Conservation (phyloP, 2,113 vertebrate genomes). For the Silurus meridionalis region DNA sequence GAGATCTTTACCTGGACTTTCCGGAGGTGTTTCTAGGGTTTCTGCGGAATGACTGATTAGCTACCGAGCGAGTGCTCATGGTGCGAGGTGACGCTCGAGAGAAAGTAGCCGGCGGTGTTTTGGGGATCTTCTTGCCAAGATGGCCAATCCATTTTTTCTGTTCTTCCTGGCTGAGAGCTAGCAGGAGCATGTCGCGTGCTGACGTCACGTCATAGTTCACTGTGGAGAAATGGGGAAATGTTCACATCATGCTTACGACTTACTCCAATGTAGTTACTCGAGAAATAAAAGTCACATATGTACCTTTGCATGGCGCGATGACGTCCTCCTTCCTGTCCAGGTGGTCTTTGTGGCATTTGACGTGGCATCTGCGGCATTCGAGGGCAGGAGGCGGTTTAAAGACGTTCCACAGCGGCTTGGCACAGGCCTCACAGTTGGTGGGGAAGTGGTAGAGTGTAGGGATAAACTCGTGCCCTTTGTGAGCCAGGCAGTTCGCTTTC, state of each 20-base stretch:
- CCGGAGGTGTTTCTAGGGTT: conserved; percentile 90
- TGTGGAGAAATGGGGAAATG: conserved; percentile 52
- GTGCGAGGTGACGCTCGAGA: conserved; percentile 90
- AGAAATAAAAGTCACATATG: background rate
- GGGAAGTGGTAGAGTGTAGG: conserved; percentile 98
- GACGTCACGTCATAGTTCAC: conserved; percentile 98
- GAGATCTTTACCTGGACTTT: conserved; percentile 84
- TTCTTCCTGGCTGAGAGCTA: conserved; percentile 94
- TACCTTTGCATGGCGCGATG: conserved; percentile 98
- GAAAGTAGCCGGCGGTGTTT: conserved; percentile 90
- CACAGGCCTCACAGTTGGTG: conserved; percentile 95
- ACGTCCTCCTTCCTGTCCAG: conserved; percentile 97
- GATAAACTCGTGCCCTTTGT: conserved; percentile 99
- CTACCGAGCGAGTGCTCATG: conserved; percentile 88
- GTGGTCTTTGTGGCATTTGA: conserved; percentile 99
- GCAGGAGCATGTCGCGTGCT: conserved; percentile 93
- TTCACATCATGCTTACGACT: background rate
- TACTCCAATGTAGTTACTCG: too few relatives aligned
- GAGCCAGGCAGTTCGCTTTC: conserved; percentile 91
- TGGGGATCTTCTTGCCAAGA: conserved; percentile 98
- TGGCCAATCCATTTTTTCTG: conserved; percentile 99
- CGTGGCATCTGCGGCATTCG: conserved; percentile 95
- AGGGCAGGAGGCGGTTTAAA: conserved; percentile 96
- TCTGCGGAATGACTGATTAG: conserved; percentile 96
- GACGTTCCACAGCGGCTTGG: conserved; percentile 98